Conservation (phyloP, 2,888 invertebrate genomes). For the Smittia aterrima region DNA sequence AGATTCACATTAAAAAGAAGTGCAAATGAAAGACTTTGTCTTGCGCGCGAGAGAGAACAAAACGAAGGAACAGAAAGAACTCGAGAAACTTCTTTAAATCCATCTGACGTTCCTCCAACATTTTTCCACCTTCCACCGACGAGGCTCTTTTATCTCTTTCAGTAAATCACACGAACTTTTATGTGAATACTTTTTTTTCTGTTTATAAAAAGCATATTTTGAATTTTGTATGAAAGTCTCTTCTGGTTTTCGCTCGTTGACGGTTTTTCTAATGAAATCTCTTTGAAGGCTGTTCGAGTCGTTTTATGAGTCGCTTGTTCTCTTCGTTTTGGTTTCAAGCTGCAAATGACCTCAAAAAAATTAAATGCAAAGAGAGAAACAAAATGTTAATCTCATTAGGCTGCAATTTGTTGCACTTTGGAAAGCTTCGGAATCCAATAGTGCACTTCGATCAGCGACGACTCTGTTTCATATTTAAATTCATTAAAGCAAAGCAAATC, state of each 20-base stretch:
- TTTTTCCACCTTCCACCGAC: conserved; percentile 15
- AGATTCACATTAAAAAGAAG: conserved; percentile 33
- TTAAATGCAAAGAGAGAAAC: neutral
- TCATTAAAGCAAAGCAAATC: conserved; percentile 19
- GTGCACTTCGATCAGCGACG: neutral
- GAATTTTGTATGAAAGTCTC: neutral
- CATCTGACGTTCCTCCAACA: conserved; percentile 1
- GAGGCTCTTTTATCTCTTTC: conserved; percentile 25
- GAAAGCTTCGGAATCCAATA: neutral
- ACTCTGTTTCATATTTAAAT: neutral
- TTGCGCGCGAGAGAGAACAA: neutral
- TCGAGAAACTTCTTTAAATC: neutral
- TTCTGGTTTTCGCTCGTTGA: neutral
- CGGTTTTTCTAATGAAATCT: conserved; percentile 38
- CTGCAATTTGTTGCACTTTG: conserved; percentile 17
- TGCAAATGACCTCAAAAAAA: neutral
- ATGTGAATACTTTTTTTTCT: conserved; percentile 23
- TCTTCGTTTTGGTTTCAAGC: neutral
- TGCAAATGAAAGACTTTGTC: conserved; percentile 34
- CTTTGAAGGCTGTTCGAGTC: conserved; percentile 7
- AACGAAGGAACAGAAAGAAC: neutral
- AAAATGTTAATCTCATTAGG: conserved; percentile 18
- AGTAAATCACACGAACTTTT: conserved; percentile 40
- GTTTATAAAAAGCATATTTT: conserved; percentile 4
- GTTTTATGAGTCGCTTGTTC: neutral